phyloP scores from a whole-genome alignment of 2,113 vertebrate genomes.

The Nothobranchius furzeri region DNA sequence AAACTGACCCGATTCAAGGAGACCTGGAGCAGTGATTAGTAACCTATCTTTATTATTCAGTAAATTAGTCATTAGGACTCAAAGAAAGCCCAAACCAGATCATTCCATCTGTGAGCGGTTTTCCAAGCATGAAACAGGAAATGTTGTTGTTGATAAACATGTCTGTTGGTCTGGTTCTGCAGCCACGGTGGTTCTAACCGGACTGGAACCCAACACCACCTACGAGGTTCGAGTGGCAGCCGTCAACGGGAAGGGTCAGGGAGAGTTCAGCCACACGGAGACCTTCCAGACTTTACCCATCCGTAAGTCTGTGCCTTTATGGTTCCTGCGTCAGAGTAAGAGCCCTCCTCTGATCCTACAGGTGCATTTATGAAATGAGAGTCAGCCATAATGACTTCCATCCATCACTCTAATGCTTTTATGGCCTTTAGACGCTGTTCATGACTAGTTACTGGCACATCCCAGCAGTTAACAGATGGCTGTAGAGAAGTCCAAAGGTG shows the following conservation, averaged over 20 bases:
- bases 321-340: constrained; percentile 19
- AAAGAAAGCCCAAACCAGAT: too few species aligned
- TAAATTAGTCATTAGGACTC: too few species aligned
- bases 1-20: too few species aligned
- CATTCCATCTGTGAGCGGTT: not conserved
- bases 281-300: constrained; percentile 96
- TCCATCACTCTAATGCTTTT: constrained; percentile 2
- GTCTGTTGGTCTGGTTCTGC: constrained; percentile 19
- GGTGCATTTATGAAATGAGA: not conserved
- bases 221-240: constrained; percentile 95
- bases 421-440: not conserved
- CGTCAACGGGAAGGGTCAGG: constrained; percentile 97
- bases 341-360: not conserved
- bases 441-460: constrained; percentile 6
- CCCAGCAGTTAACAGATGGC: not conserved
- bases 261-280: constrained; percentile 94
- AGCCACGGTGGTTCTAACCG: constrained; percentile 91
- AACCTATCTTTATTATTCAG: too few species aligned
- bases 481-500: not conserved
- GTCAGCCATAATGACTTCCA: not conserved
- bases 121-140: not conserved
- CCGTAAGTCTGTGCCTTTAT: constrained; percentile 79
- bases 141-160: not conserved
- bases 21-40: too few species aligned
- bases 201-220: constrained; percentile 95